These are phyloP conservation scores for Peromyscus eremicus DNA, from an alignment of 2,797 vertebrate species.

Conservation along the genomic window DNA sequence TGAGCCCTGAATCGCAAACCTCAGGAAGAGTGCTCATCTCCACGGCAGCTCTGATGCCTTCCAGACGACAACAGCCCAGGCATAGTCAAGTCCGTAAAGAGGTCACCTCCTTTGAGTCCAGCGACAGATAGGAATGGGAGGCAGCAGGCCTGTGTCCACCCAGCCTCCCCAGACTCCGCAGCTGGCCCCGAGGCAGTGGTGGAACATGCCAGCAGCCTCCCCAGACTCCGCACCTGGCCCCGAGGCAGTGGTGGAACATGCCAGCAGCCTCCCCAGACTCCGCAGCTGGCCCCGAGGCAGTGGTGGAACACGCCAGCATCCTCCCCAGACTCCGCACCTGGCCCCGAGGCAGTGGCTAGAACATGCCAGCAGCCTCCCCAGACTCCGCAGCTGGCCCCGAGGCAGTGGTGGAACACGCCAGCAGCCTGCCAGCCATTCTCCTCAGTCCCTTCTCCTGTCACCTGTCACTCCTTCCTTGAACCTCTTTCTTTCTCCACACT, in stretches of 20 bases:
- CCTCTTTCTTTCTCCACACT: not conserved
- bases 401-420: too few species aligned
- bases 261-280: too few species aligned
- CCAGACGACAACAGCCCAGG: not conserved
- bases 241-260: accelerated
- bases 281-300: too few species aligned
- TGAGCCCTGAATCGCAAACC: too few species aligned
- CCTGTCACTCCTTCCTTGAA: not conserved
- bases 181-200: accelerated
- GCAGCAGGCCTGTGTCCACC: too few species aligned
- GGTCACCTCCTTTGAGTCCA: not conserved
- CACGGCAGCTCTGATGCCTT: accelerated
- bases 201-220: too few species aligned
- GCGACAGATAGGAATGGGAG: not conserved
- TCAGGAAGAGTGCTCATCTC: not conserved
- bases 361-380: too few species aligned
- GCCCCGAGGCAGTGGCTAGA: too few species aligned
- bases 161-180: not conserved
- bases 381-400: too few species aligned
- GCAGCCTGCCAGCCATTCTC: not conserved
- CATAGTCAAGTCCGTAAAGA: not conserved
- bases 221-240: not conserved
- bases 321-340: too few species aligned
- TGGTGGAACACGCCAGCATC: too few species aligned
- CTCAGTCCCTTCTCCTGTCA: not conserved